Evolutionary conservation across 2,888 invertebrate genomes (phyloP).

Genomic region (Neoaliturus tenellus): DNA sequence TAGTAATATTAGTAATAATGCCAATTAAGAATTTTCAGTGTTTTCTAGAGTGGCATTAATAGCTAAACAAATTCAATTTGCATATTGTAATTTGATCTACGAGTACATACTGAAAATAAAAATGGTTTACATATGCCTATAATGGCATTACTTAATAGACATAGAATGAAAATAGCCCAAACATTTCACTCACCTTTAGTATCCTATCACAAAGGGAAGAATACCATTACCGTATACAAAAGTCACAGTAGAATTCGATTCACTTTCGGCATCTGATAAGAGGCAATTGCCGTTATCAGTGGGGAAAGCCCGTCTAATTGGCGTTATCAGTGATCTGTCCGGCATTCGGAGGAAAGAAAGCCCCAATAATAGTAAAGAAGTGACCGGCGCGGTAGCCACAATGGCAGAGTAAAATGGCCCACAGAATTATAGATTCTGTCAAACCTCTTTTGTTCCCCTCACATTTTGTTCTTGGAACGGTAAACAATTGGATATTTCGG

Average conservation of each 20-base stretch:
- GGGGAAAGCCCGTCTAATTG: neutral
- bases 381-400: neutral
- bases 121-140: too few species aligned
- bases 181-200: too few species aligned
- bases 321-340: neutral
- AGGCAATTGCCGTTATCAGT: neutral
- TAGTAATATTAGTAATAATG: too few species aligned
- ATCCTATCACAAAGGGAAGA: too few species aligned
- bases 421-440: conserved; percentile 42
- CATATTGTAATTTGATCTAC: too few species aligned
- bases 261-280: neutral
- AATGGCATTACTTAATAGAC: too few species aligned
- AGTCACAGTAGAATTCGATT: neutral
- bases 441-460: conserved; percentile 41
- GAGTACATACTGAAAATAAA: too few species aligned
- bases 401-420: conserved; percentile 19
- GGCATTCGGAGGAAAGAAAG: conserved; percentile 14
- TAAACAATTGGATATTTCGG: conserved; percentile 47
- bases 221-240: too few species aligned
- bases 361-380: conserved; percentile 34
- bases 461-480: conserved; percentile 41
- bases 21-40: too few species aligned
- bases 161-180: too few species aligned
- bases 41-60: too few species aligned
- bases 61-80: too few species aligned